Conservation (phyloP, 2,113 vertebrate species). For the Todiramphus saurophagus region DNA sequence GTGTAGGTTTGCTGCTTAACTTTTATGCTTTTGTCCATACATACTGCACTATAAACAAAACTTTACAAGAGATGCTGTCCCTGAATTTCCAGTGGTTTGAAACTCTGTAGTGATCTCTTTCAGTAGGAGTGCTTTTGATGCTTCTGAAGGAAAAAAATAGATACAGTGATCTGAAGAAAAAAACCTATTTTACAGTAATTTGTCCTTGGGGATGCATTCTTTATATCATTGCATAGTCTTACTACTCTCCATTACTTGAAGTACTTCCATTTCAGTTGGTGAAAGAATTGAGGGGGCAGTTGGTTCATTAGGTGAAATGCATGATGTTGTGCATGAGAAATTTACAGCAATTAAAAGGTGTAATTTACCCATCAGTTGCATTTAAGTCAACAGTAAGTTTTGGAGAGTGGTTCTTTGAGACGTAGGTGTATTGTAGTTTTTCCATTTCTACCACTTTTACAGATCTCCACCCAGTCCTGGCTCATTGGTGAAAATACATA, state of each 20-base stretch:
- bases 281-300: background rate
- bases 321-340: background rate
- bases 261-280: background rate
- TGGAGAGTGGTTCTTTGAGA: background rate
- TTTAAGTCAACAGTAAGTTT: background rate
- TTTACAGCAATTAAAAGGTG: background rate
- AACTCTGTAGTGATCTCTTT: background rate
- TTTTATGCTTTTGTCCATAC: background rate
- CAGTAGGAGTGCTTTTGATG: background rate
- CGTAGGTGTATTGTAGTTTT: background rate
- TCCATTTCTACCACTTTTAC: background rate
- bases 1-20: background rate
- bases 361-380: background rate
- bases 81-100: background rate
- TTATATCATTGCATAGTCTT: background rate
- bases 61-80: background rate
- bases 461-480: background rate
- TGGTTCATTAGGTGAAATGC: background rate
- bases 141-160: background rate
- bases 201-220: background rate
- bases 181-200: background rate
- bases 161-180: background rate
- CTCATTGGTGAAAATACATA: background rate
- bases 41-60: background rate
- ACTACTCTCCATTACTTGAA: background rate